Conservation (phyloP, 2,888 invertebrate species). For the Dryadula phaetusa region DNA sequence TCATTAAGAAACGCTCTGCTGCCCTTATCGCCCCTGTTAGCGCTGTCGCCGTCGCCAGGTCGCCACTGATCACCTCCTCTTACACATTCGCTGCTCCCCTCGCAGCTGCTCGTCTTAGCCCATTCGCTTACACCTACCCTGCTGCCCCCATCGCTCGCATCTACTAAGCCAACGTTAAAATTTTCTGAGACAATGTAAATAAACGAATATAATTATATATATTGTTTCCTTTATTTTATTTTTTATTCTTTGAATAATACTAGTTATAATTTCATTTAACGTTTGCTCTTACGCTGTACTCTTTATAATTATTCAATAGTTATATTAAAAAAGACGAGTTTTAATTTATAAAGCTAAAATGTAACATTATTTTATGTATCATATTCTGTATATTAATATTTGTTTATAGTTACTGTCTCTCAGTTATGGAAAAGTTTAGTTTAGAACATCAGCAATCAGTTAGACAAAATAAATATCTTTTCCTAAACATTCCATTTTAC, state of each 20-base stretch:
- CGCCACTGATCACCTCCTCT: slow-evolving; percentile 51
- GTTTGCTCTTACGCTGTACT: too few species aligned
- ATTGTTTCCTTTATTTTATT: background rate
- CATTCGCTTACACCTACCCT: slow-evolving; percentile 38
- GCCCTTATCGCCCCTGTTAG: slow-evolving; percentile 49
- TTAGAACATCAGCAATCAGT: too few species aligned
- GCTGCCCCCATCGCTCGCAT: slow-evolving; percentile 28
- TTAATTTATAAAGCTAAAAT: too few species aligned
- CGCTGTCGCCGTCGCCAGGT: slow-evolving; percentile 49
- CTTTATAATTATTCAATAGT: too few species aligned
- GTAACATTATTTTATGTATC: too few species aligned
- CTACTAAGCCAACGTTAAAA: slow-evolving; percentile 6
- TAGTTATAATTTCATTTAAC: too few species aligned
- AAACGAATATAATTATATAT: slow-evolving; percentile 17
- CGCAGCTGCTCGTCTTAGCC: slow-evolving; percentile 42
- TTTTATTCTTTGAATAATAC: background rate
- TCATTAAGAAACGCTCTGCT: slow-evolving; percentile 62
- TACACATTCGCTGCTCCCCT: slow-evolving; percentile 46
- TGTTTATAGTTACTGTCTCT: too few species aligned
- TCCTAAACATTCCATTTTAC: too few species aligned
- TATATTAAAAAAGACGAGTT: too few species aligned
- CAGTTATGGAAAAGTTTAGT: too few species aligned
- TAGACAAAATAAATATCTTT: too few species aligned
- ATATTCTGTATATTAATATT: too few species aligned
- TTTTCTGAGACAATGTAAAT: background rate